These are phyloP conservation scores for Myotis myotis DNA, from an alignment of 2,797 vertebrate species.

Conservation along the genomic window DNA sequence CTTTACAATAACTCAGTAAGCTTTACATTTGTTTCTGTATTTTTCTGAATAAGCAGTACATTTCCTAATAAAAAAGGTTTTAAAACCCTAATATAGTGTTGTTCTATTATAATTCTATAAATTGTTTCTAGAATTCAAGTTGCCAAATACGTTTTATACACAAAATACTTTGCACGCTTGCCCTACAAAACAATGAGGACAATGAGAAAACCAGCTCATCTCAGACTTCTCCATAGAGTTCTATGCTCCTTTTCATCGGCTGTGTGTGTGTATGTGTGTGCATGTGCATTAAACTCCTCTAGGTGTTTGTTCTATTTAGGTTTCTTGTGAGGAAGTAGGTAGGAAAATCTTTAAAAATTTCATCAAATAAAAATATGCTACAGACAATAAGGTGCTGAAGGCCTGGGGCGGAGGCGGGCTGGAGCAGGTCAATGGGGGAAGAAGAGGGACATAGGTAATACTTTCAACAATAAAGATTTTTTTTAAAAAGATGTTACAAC, in stretches of 20 bases:
- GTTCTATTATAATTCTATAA: slow-evolving; percentile 23
- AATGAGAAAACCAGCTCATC: not conserved
- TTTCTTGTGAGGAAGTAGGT: not conserved
- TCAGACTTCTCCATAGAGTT: not conserved
- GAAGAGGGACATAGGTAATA: no score
- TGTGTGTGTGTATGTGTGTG: not conserved
- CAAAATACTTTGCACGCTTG: slow-evolving; percentile 7
- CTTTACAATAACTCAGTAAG: not conserved
- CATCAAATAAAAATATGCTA: not conserved
- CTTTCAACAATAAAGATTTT: no score
- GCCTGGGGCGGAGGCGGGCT: no score
- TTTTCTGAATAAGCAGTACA: not conserved
- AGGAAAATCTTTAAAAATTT: not conserved
- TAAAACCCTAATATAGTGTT: not conserved
- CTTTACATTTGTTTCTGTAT: not conserved
- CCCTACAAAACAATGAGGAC: not conserved
- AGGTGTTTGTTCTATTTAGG: not conserved
- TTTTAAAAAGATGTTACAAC: not conserved
- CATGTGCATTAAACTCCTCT: not conserved
- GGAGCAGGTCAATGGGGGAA: no score
- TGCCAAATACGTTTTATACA: not conserved
- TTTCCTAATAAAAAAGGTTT: not conserved
- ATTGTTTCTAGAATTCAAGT: not conserved
- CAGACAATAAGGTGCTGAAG: no score
- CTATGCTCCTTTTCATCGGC: not conserved